Base-by-base conservation (phyloP, 2,113 vertebrate genomes). In the Entomyzon cyanotis region DNA sequence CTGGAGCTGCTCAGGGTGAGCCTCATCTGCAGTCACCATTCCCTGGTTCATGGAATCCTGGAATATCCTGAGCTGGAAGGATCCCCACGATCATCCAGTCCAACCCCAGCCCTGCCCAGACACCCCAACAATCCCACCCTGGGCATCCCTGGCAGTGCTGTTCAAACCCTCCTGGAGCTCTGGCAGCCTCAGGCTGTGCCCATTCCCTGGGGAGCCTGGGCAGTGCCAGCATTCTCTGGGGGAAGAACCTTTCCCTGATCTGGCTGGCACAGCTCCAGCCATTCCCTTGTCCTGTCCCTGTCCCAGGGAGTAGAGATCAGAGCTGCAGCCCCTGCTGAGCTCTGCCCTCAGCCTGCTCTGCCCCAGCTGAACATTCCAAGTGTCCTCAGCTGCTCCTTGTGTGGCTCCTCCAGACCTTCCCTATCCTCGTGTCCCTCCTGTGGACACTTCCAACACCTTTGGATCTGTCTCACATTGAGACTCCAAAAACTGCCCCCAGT, bases 121-220 rank as follows among this genome's bases (percentile, higher is more conserved):
- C 21, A 0, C 49, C 42, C 33, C 44, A 16, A 7, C 55, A 59
- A 6, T 1, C 31, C 68, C 52, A 22, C 11, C 31, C 42, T 64
- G 59, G 0, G 1, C 62, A 85, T 2, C 44, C 50, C 76, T 58
- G 56, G 42, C 46, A 79, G 49, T 0, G 0, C 7, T 42, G 20
- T 5, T 30, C 67, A 49, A 88, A 42, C 5, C 0, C 68, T 50
- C 52, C 86, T 65, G 76, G 18, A 89, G 68, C 76, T 73, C 59
- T 33, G 76, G 42, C 58, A 88, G 85, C 75, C 65, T 49, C 2
- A 3, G 65, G 65, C 49, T 0, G 11, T 18, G 75, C 3, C 75
- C 50, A 73, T 63, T 41, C 58, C 85, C 58, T 80, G 65, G 65
- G 65, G 35, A 80, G 42, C 41, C 85, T 49, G 67, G 31, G 10